Base-by-base conservation (phyloP, 1,140 invertebrate genomes). In the Diabrotica undecimpunctata region DNA sequence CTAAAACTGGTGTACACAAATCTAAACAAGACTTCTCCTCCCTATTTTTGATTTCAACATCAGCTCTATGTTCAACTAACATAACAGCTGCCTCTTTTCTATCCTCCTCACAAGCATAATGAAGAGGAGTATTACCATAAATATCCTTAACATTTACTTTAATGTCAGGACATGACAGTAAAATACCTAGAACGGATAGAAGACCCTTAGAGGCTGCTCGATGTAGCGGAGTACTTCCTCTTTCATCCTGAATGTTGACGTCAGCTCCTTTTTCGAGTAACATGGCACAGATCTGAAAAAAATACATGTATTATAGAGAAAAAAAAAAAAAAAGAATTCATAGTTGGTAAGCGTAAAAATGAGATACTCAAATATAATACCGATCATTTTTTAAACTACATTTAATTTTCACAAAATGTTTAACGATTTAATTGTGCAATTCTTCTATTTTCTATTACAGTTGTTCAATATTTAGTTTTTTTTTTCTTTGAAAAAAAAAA, bases 61-160 rank as follows among this genome's bases (percentile, higher is more conserved):
- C 81, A 11, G 90, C 91, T 37, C 90, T 90, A 73, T 87, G 81
- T 65, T 85, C 78, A 0, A 92, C 81, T 52, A 94, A 80, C 54
- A 91, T 75, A 74, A 85, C 82, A 6, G 88, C 87, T 65, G 86
- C 87, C 65, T 89, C 86, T 67, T 84, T 79, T 70, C 89, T 83
- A 73, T 92, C 86, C 79, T 94, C 92, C 79, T 95, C 92, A 81
- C 92, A 94, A 14, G 91, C 89, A 65, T 94, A 83, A 81, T 95
- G 92, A 79, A 93, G 77, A 8, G 90, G 83, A 12, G 89, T 88
- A 72, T 90, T 90, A 53, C 89, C 89, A 74, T 86, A 85, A 7
- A 72, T 69, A 76, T 93, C 90, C 62, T 78, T 80, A 36, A 78
- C 67, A 76, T 91, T 84, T 63, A 83, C 64, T 54, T 75, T 71